Evolutionary conservation across 2,797 vertebrate species (phyloP).

Genomic region (Lindbergichthys nudifrons): DNA sequence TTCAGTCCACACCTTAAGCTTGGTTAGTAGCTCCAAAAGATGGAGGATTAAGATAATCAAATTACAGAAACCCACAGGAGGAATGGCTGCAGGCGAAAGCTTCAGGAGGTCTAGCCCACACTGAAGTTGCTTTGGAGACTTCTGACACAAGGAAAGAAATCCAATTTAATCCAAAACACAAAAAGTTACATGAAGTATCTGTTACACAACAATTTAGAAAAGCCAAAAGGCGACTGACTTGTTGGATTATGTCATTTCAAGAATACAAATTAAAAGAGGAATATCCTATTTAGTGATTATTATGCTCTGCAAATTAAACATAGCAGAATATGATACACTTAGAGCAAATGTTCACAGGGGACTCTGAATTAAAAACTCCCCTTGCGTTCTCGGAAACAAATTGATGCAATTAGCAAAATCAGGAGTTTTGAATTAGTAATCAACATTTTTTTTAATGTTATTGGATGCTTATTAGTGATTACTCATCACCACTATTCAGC

Average conservation of each 20-base stretch:
- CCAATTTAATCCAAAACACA: slow-evolving; percentile 29
- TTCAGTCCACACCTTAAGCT: slow-evolving; percentile 49
- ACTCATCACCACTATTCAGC: slow-evolving; percentile 57
- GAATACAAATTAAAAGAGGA: slow-evolving; percentile 53
- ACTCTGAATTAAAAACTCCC: slow-evolving; percentile 49
- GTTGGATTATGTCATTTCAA: slow-evolving; percentile 35
- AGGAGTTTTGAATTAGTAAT: slow-evolving; percentile 60
- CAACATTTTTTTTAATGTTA: slow-evolving; percentile 54
- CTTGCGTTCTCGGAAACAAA: slow-evolving; percentile 52
- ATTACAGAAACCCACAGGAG: slow-evolving; percentile 41
- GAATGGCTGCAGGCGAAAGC: slow-evolving; percentile 24
- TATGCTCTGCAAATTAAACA: slow-evolving; percentile 33
- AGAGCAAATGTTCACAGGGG: slow-evolving; percentile 39
- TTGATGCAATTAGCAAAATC: slow-evolving; percentile 65
- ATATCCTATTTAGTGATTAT: slow-evolving; percentile 28
- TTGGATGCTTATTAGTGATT: slow-evolving; percentile 59
- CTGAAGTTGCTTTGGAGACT: slow-evolving; percentile 21
- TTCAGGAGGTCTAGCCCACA: slow-evolving; percentile 26
- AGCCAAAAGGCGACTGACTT: slow-evolving; percentile 24
- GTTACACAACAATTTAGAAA: slow-evolving; percentile 20
- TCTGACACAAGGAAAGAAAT: slow-evolving; percentile 34
- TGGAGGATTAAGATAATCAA: slow-evolving; percentile 63
- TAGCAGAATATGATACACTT: slow-evolving; percentile 40
- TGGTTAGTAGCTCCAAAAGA: slow-evolving; percentile 54
- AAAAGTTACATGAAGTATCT: slow-evolving; percentile 7